Percentiles rank a stretch among this genome's conserved stretches.
Evolutionary conservation across 2,888 invertebrate species (phyloP).

Genomic region (Macaria notata): DNA sequence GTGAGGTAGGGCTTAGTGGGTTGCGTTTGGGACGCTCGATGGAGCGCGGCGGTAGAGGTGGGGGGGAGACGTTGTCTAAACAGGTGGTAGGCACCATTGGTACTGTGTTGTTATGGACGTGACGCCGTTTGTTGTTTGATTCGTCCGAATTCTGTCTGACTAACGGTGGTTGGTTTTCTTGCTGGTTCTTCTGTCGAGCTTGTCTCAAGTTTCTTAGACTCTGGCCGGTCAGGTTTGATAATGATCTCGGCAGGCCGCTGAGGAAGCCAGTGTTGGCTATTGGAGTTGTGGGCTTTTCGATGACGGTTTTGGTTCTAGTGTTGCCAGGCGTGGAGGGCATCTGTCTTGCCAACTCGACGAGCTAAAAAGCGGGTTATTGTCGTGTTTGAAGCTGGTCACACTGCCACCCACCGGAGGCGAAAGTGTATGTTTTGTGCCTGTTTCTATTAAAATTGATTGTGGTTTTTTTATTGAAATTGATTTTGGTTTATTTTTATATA

Average conservation of each 20-base stretch:
- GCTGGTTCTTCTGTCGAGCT: slow-evolving; percentile 50
- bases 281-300: slow-evolving; percentile 39
- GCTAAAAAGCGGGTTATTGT: slow-evolving; percentile 32
- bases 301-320: slow-evolving; percentile 32
- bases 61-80: slow-evolving; percentile 66
- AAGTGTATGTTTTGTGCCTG: slow-evolving; percentile 47
- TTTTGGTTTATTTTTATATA: no score
- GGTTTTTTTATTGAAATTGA: not conserved
- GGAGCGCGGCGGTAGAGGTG: slow-evolving; percentile 63
- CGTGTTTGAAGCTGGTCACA: slow-evolving; percentile 19
- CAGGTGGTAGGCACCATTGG: slow-evolving; percentile 72
- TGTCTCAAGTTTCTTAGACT: slow-evolving; percentile 64
- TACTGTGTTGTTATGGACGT: slow-evolving; percentile 61
- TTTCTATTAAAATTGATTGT: slow-evolving; percentile 26
- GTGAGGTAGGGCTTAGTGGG: slow-evolving; percentile 43
- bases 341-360: slow-evolving; percentile 32
- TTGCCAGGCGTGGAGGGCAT: slow-evolving; percentile 36
- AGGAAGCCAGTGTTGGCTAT: slow-evolving; percentile 61
- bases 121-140: slow-evolving; percentile 44
- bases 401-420: slow-evolving; percentile 45
- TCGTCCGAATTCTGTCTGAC: slow-evolving; percentile 64
- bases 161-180: slow-evolving; percentile 53
- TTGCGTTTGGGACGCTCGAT: slow-evolving; percentile 56
- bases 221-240: slow-evolving; percentile 76
- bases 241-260: slow-evolving; percentile 69